Conservation (phyloP, 2,797 vertebrate species). For the Champsocephalus gunnari region DNA sequence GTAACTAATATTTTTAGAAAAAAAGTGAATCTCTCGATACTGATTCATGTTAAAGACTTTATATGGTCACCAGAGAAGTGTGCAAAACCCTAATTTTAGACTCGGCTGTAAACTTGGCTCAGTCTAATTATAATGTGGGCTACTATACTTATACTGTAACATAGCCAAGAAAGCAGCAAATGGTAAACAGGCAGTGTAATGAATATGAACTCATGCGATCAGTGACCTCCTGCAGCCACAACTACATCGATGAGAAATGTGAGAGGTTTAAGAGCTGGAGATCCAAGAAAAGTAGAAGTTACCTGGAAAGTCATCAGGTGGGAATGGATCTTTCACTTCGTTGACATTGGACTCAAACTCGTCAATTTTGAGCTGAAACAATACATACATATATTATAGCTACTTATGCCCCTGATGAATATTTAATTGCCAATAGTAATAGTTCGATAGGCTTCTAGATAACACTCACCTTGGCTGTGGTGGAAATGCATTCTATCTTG, state of each 20-base stretch:
- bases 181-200: conserved; percentile 44
- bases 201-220: conserved; percentile 29
- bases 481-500: conserved; percentile 94
- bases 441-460: conserved; percentile 16
- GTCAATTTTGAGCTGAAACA: conserved; percentile 92
- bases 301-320: conserved; percentile 98
- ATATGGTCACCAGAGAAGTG: conserved; percentile 64
- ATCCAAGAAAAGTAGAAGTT: conserved; percentile 20
- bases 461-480: conserved; percentile 92
- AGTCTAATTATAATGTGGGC: conserved; percentile 69
- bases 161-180: conserved; percentile 37
- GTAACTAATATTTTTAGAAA: neutral
- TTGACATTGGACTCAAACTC: conserved; percentile 99
- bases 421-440: neutral
- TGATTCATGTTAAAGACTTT: conserved; percentile 39
- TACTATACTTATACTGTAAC: conserved; percentile 71
- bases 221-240: conserved; percentile 20
- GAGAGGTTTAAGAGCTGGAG: neutral
- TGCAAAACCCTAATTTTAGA: conserved; percentile 65
- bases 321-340: conserved; percentile 98
- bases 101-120: conserved; percentile 54
- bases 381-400: conserved; percentile 5
- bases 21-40: neutral
- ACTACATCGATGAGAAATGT: conserved; percentile 1
- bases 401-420: neutral